Base-by-base conservation (phyloP, 2,113 vertebrate species). In the Megatriorchis doriae region DNA sequence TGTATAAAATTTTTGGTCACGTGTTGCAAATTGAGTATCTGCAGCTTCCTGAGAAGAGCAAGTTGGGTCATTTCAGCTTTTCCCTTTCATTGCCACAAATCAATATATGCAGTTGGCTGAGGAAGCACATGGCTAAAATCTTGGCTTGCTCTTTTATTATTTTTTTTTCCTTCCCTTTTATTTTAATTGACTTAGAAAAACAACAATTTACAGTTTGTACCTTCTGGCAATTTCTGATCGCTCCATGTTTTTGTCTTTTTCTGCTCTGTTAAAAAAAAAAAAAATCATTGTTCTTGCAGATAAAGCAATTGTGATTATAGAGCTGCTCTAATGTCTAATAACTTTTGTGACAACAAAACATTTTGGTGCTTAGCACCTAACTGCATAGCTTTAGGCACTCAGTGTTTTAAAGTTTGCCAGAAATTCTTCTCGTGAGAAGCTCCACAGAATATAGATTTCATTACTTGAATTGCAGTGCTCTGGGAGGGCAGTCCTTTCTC, bases 161-260 rank as follows among this genome's bases (percentile, higher is more conserved):
- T 88, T 74, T 66, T 29, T 12, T 38, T 6, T 26, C 15, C 15
- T 53, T 80, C 7, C 40, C 36, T 71, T 86, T 92, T 58, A 29
- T 77, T 88, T 66, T 82, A 68, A 68, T 79, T 96, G 88, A 63
- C 88, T 94, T 89, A 77, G 25, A 56, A 90, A 92, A 95, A 20
- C 31, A 70, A 4, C 29, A 32, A 22, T 59, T 83, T 82, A 72
- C 82, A 15, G 29, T 73, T 92, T 92, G 72, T n/a, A 21, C 91
- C 71, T 75, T 87, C 80, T 85, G 59, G 77, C 16, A 20, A 19
- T 68, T 97, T 84, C 88, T 79, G 17, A 16, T 48, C 3, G 1
- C 86, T 81, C 42, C 16, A 8, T 26, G n/a, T 55, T 95, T 84
- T 72, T 52, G 25, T 53, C 32, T 21, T 89, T 42, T 52, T 73